Conservation (phyloP, 2,113 vertebrate species). For the Caranx melampygus region DNA sequence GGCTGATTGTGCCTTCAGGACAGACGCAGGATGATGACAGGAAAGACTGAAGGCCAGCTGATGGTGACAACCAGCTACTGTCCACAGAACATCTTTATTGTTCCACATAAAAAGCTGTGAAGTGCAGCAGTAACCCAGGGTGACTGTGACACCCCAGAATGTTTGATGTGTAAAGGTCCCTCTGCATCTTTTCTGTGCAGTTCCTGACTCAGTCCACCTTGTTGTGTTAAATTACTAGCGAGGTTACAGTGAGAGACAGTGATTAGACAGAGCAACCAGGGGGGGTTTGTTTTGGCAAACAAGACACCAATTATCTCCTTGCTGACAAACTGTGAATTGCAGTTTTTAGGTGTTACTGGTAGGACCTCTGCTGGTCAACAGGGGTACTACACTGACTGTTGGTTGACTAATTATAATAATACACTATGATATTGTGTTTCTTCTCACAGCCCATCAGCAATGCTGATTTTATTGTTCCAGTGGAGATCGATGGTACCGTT, state of each 20-base stretch:
- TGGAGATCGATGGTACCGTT: conserved; percentile 98
- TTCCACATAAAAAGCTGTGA: neutral
- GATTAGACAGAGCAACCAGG: neutral
- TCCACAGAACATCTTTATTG: neutral
- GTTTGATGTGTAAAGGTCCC: neutral
- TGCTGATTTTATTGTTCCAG: conserved; percentile 98
- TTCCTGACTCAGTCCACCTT: neutral
- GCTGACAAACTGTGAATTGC: neutral
- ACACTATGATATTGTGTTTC: conserved; percentile 34
- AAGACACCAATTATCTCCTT: neutral
- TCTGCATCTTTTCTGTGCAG: neutral
- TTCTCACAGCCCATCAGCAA: conserved; percentile 94
- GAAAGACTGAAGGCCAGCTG: neutral
- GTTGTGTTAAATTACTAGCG: neutral
- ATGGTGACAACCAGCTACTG: conserved; percentile 6
- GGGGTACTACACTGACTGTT: conserved; percentile 26
- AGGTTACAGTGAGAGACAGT: neutral
- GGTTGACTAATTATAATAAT: neutral
- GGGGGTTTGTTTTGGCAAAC: conserved; percentile 37
- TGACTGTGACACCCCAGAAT: neutral
- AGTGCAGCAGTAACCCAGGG: neutral
- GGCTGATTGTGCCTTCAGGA: neutral
- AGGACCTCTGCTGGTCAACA: conserved; percentile 68
- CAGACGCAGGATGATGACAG: conserved; percentile 3
- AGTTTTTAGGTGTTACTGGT: conserved; percentile 13